A percentile compares a stretch with the other conserved stretches of the same genome.
phyloP scores from a whole-genome alignment of 2,888 invertebrate genomes.

The Xylota sylvarum region DNA sequence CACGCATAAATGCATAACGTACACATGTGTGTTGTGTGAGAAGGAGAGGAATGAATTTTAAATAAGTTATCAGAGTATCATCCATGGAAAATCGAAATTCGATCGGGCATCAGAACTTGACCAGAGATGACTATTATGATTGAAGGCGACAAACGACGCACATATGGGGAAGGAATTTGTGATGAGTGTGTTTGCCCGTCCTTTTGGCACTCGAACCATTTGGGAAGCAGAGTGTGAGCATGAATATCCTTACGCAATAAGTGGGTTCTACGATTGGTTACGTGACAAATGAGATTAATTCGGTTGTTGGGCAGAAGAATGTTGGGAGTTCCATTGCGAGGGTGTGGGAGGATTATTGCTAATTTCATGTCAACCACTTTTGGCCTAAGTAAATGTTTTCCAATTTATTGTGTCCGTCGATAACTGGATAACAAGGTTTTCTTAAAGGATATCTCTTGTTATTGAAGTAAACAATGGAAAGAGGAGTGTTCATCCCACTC shows the following conservation, averaged over 20 bases:
- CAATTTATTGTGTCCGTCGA: not conserved
- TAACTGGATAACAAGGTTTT: not conserved
- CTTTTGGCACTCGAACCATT: not conserved
- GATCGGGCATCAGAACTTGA: not conserved
- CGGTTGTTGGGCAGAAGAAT: not conserved
- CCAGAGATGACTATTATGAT: conserved; percentile 16
- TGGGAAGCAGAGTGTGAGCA: not conserved
- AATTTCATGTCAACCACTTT: not conserved
- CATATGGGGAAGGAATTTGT: not conserved
- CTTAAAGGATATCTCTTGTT: not conserved
- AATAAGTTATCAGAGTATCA: conserved; percentile 14
- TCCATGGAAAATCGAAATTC: conserved; percentile 18
- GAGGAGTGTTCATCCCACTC: no score
- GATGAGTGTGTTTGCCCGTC: not conserved
- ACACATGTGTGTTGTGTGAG: not conserved
- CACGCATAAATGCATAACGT: not conserved
- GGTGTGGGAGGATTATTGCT: not conserved
- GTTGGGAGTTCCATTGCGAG: not conserved
- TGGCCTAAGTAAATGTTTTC: not conserved
- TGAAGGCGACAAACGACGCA: not conserved
- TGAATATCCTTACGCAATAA: conserved; percentile 5
- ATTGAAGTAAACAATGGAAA: not conserved
- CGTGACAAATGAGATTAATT: not conserved
- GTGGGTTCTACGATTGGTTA: conserved; percentile 12
- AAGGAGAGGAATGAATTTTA: conserved; percentile 42